A percentile compares a stretch with the other conserved stretches of the same genome.
Evolutionary conservation across 2,797 vertebrate species (phyloP).

Genomic region (Hozukius guyotensis): DNA sequence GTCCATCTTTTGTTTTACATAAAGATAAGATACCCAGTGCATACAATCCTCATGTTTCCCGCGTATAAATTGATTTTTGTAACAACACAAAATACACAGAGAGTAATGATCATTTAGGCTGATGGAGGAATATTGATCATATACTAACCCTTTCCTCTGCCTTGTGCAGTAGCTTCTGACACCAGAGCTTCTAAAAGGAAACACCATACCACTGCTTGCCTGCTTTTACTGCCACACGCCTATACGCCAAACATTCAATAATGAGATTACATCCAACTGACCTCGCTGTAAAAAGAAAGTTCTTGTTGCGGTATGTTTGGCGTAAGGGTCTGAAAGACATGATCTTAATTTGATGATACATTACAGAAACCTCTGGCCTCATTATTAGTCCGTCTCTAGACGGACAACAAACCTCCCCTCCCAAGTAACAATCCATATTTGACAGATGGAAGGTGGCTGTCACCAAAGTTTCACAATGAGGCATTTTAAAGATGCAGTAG

Average conservation of each 20-base stretch:
- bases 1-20: constrained; percentile 61
- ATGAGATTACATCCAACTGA: constrained; percentile 1
- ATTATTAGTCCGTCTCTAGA: constrained; percentile 12
- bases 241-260: constrained; percentile 7
- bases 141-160: constrained; percentile 24
- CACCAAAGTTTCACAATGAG: constrained; percentile 57
- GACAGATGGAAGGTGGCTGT: constrained; percentile 44
- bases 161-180: constrained; percentile 14
- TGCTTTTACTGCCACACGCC: not conserved
- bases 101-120: constrained; percentile 58
- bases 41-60: constrained; percentile 60
- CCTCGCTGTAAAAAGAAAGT: constrained; percentile 10
- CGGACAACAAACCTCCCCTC: constrained; percentile 25
- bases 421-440: constrained; percentile 34
- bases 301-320: not conserved
- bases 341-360: constrained; percentile 30
- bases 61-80: constrained; percentile 65
- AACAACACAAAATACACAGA: constrained; percentile 47
- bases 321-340: constrained; percentile 1
- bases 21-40: constrained; percentile 50
- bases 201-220: not conserved
- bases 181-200: constrained; percentile 26
- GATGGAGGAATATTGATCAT: constrained; percentile 66
- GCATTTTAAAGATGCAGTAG: constrained; percentile 42
- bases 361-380: constrained; percentile 34